phyloP scores from a whole-genome alignment of 2,888 invertebrate species.

The Aporophyla nigra region DNA sequence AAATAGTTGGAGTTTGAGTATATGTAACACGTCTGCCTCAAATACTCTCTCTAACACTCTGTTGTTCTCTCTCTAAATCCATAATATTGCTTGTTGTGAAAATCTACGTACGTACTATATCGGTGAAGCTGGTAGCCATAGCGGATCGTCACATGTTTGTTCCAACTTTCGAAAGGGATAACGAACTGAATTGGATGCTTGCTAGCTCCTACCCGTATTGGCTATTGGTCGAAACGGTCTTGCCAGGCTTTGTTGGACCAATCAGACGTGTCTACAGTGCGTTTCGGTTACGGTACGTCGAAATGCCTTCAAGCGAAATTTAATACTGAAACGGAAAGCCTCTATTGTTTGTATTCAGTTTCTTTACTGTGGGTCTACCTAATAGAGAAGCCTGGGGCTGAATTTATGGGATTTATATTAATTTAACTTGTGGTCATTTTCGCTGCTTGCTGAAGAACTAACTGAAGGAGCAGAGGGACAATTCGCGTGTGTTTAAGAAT shows the following conservation, averaged over 20 bases:
- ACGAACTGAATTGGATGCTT: conserved; percentile 16
- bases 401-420: background rate
- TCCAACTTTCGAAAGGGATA: background rate
- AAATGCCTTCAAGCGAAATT: conserved; percentile 12
- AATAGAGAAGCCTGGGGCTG: background rate
- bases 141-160: conserved; percentile 10
- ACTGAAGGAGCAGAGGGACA: too few relatives aligned
- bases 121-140: background rate
- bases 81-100: background rate
- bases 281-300: background rate
- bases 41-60: background rate
- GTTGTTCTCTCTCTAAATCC: background rate
- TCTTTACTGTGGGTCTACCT: background rate
- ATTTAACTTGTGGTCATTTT: background rate
- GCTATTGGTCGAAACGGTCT: background rate
- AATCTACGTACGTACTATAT: background rate
- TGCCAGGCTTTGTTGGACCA: conserved; percentile 12
- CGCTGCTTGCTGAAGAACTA: background rate
- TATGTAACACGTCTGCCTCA: too few relatives aligned
- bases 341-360: conserved; percentile 9
- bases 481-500: too few relatives aligned
- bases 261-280: conserved; percentile 9
- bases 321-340: conserved; percentile 9
- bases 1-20: too few relatives aligned
- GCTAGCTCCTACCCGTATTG: background rate